Evolutionary conservation across 2,113 vertebrate genomes (phyloP).

Genomic region (Urocitellus parryii): DNA sequence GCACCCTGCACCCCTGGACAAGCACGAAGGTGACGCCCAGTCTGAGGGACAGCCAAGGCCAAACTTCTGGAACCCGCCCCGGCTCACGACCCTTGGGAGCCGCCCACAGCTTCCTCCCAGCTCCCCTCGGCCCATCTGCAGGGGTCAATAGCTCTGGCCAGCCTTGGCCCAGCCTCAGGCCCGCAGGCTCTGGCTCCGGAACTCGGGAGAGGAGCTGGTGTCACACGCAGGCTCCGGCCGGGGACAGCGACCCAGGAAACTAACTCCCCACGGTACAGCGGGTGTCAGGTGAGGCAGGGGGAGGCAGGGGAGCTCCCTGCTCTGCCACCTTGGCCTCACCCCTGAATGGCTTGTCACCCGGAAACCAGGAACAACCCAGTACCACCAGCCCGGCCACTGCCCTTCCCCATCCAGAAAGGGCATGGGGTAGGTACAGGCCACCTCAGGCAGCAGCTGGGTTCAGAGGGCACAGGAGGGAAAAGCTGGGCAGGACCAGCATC

Average conservation of each 20-base stretch:
- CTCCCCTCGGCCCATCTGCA: neutral
- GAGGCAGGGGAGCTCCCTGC: neutral
- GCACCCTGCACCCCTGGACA: neutral
- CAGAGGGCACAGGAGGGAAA: neutral
- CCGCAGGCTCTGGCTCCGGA: neutral
- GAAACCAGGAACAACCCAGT: neutral
- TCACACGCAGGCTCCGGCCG: too few relatives aligned
- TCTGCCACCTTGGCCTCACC: neutral
- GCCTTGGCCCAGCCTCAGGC: neutral
- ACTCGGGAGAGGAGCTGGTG: neutral
- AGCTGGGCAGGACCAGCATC: neutral
- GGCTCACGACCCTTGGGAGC: accelerated
- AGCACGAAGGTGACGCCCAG: accelerated
- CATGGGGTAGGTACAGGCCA: neutral
- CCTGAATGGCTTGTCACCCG: neutral
- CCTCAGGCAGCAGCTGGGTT: too few relatives aligned
- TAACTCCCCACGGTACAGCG: accelerated
- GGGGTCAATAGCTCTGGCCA: neutral
- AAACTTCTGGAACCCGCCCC: accelerated
- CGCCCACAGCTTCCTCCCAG: neutral
- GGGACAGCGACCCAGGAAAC: too few relatives aligned
- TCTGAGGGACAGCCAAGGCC: neutral
- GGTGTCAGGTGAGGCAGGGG: neutral
- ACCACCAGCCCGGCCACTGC: neutral
- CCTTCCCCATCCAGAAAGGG: neutral